Percentiles rank a stretch among this genome's conserved stretches.
These are phyloP conservation scores for Sinonovacula constricta DNA, from an alignment of 1,140 invertebrate genomes.

Conservation along the genomic window DNA sequence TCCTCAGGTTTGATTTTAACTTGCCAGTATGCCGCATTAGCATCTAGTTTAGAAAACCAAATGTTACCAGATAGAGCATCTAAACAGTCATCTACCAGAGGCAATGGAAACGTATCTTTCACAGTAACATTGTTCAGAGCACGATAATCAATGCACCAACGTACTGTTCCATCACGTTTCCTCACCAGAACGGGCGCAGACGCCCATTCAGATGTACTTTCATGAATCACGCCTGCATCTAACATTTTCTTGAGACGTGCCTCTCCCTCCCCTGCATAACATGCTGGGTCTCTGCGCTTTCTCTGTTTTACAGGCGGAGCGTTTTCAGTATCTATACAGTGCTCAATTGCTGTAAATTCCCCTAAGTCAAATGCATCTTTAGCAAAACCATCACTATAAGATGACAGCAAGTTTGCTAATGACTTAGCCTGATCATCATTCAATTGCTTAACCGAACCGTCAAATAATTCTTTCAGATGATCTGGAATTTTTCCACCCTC, in stretches of 20 bases:
- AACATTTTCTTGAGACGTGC: slow-evolving; percentile 37
- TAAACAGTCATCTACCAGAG: not conserved
- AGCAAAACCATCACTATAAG: slow-evolving; percentile 46
- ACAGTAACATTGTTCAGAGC: slow-evolving; percentile 2
- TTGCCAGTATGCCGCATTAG: slow-evolving; percentile 28
- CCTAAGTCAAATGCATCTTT: slow-evolving; percentile 46
- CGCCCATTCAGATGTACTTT: slow-evolving; percentile 18
- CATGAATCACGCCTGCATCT: slow-evolving; percentile 8
- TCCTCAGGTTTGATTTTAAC: not conserved
- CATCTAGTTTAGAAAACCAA: slow-evolving; percentile 24
- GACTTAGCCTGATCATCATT: not conserved
- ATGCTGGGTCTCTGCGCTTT: slow-evolving; percentile 28
- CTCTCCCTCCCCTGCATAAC: slow-evolving; percentile 47
- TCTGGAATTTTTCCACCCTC: not conserved
- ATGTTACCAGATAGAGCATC: not conserved
- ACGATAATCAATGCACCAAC: slow-evolving; percentile 36
- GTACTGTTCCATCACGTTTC: slow-evolving; percentile 19
- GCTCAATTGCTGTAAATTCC: slow-evolving; percentile 34
- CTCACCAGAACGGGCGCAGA: slow-evolving; percentile 16
- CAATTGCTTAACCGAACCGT: not conserved
- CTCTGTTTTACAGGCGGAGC: slow-evolving; percentile 34
- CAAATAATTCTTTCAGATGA: not conserved
- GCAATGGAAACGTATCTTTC: slow-evolving; percentile 18
- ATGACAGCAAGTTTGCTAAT: not conserved
- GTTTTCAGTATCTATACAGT: slow-evolving; percentile 38